Percentiles rank a stretch among this genome's conserved stretches.
Conservation (phyloP, 2,888 invertebrate species). For the Nysson spinosus region DNA sequence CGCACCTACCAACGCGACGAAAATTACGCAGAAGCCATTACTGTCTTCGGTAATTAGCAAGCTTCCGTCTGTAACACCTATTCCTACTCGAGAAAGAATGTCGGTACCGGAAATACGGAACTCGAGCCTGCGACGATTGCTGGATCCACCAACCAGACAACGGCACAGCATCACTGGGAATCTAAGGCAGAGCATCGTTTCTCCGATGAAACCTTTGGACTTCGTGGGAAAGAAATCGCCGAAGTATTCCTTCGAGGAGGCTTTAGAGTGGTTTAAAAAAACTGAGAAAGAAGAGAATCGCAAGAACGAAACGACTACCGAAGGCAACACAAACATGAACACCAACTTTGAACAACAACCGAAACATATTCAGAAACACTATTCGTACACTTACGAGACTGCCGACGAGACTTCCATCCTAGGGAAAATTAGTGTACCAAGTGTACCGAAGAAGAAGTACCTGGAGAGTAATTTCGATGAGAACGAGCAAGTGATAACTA, state of each 20-base stretch:
- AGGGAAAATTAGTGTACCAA: constrained; percentile 59
- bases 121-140: constrained; percentile 67
- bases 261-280: constrained; percentile 46
- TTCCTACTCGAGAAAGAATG: constrained; percentile 67
- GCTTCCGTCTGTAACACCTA: constrained; percentile 24
- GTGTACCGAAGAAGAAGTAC: constrained; percentile 68
- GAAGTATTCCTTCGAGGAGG: constrained; percentile 49
- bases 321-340: constrained; percentile 3
- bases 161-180: constrained; percentile 72
- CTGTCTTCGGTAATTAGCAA: constrained; percentile 8
- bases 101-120: constrained; percentile 73
- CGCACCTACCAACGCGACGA: constrained; percentile 1
- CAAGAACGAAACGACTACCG: constrained; percentile 32
- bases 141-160: constrained; percentile 71
- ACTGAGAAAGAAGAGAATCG: constrained; percentile 51
- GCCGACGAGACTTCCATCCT: constrained; percentile 53
- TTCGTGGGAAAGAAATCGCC: constrained; percentile 46
- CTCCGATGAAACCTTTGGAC: constrained; percentile 48
- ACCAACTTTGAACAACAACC: constrained; percentile 60
- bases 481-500: constrained; percentile 73
- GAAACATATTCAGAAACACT: constrained; percentile 71
- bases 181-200: constrained; percentile 56
- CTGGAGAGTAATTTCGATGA: constrained; percentile 73
- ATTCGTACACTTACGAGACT: constrained; percentile 73
- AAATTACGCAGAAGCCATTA: constrained; percentile 4